Base-by-base conservation (phyloP, 2,888 invertebrate genomes). In the Odontothrips loti region DNA sequence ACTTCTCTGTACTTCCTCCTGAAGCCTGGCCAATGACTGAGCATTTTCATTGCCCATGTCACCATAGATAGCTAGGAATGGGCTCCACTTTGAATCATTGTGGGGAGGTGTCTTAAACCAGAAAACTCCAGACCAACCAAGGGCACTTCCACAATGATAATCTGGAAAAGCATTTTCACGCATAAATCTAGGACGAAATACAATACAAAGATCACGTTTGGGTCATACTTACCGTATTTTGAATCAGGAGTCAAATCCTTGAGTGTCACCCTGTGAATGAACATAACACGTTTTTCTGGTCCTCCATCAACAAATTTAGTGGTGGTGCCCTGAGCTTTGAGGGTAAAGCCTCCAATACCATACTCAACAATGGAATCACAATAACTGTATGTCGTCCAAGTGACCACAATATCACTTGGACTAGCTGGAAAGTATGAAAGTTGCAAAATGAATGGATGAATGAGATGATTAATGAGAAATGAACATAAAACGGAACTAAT, bases 11-110 rank as follows among this genome's bases (percentile, higher is more conserved):
- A 94, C 91, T 86, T 98, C 97, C 85, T 94, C 90, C 88, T 97
- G 96, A 11, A 99, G 88, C 83, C 95, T 90, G 0, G 93, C 91
- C 81, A 98, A 89, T 0, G 97, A 95, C 84, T 94, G 93, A 1
- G 97, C 96, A 88, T 98, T 98, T 84, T 92, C 93, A 86, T 94
- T 95, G 48, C 98, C 98, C 94, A 99, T 93, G 87, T 98, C 98
- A 0, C 98, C 98, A 86, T 93, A 98, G 84, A 98, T 91, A 47
- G 95, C 97, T 75, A 97, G 89, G 27, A 91, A 90, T 0, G 96
- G 95, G 27, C 92, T 90, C 96, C 96, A 97, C 83, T 92, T 86
- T n/a, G 89, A 86, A 43, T 89, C 89, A 20, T 91, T 90, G 1
- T 88, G 87, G 0, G 94, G 94, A 0, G 91, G 89, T 0, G 96